Evolutionary conservation across 1,140 invertebrate species (phyloP), one percentile per base, ranked within the genome.

Genomic region (Pseudomyrmex sp.): DNA sequence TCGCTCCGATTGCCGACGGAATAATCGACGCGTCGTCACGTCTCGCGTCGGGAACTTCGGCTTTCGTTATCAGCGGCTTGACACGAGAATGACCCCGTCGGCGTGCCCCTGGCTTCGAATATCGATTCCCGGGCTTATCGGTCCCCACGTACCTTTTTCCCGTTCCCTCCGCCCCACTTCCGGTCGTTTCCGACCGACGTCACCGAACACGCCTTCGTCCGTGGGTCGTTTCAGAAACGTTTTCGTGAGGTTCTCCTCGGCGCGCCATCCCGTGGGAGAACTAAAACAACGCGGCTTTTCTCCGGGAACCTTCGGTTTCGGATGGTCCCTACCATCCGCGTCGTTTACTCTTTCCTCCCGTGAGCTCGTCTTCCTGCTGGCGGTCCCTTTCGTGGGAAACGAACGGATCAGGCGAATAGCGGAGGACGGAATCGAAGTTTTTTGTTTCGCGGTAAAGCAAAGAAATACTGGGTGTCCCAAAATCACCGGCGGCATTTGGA

Each of bases 61-160:
- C 58, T 48, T 62, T 15, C 35, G 59, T 82, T 82, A 82, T 82
- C 79, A 82, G 62, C 48, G 48, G 26, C 20, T 59, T 26, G 79
- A 75, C 70, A 65, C 62, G 68, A 76, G 74, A 87, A 87, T 83
- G 86, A 87, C 82, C 86, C 70, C 68, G 35, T 35, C 56, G 58
- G 82, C 87, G 76, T 84, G 73, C 62, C 59, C 85, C 50, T 13
- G 48, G 10, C 69, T 83, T 85, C 85, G 83, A 86, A 79, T 86
- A 86, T 86, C 83, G 86, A 87, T 87, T 88, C 85, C 75, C 82
- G 18, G 23, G 82, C 85, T 88, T 88, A 88, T 88, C 85, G 82
- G 86, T 18, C 52, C 70, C 69, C 85, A 73, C 62, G 50, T 86
- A 83, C 80, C 73, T 56, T 50, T 62, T 52, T 58, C 58, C 35